Evolutionary conservation across 2,113 vertebrate genomes (phyloP), one percentile per base, ranked within the genome.

Genomic region (Thymallus thymallus): DNA sequence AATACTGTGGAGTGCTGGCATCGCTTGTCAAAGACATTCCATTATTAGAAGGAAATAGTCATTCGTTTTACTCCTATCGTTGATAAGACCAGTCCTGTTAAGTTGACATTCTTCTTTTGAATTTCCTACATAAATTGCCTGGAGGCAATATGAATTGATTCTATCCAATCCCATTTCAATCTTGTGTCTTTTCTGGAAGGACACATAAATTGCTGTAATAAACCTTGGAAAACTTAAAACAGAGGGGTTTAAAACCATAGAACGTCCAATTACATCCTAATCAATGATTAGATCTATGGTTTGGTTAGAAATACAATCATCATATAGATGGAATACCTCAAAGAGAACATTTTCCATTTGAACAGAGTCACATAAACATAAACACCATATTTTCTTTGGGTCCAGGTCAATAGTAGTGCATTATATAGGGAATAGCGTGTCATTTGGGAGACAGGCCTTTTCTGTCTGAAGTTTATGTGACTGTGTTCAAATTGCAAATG

Each of bases 401-500:
- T 14, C 46, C 16, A 5, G 13, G 46, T 18, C 46, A 13, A 51
- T 16, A 51, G 3, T 51, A 51, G 14, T 3, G 41, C 41, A 45
- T 4, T 5, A 45, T 6, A 4, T 10, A 6, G 41, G 3, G 41
- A 45, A 45, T 5, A 13, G 46, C 2, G 46, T 4, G 3, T 5
- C 16, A 13, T 51, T 51, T 18, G 16, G 14, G 14, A 51, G 1
- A 16, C 14, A 51, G 3, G 0, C 46, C 46, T 51, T 13, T 51
- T 51, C 46, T 51, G 46, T 68, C 74, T 71, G 74, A 26, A 45
- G 74, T 76, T 86, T 77, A 76, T 69, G 75, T 75, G 72, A 69
- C 62, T 22, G 18, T 41, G 64, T 58, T 74, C 73, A 41, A 69
- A 58, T 83, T 80, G 68, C 72, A 48, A 73, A 51, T 69, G 32